phyloP scores from a whole-genome alignment of 30 jellyfish, hydroid and myxozoan genomes.

The Hydra vulgaris region DNA sequence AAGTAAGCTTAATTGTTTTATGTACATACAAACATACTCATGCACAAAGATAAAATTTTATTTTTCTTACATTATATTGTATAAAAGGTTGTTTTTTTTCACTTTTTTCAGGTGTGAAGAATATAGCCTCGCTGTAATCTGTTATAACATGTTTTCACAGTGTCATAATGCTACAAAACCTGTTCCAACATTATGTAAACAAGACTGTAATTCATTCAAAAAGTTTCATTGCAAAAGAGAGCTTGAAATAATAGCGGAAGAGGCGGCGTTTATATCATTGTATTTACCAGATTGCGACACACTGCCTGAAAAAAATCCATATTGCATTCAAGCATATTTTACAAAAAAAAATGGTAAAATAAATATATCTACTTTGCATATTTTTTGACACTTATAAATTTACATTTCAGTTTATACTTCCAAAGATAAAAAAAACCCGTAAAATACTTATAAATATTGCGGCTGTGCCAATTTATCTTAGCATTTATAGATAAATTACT shows the following conservation, averaged over 20 bases:
- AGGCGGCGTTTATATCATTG: not conserved
- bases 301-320: conserved; percentile 4
- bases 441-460: too few species aligned
- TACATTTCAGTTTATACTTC: too few species aligned
- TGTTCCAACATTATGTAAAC: conserved; percentile 71
- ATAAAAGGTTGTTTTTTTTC: too few species aligned
- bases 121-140: conserved; percentile 67
- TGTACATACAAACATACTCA: too few species aligned
- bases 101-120: conserved; percentile 58
- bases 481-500: too few species aligned
- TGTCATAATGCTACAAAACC: conserved; percentile 39
- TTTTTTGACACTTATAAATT: too few species aligned
- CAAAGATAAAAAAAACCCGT: too few species aligned
- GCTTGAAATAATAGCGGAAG: conserved; percentile 46
- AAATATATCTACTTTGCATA: too few species aligned
- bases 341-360: not conserved
- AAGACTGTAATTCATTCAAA: conserved; percentile 59
- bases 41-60: too few species aligned
- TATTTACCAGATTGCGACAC: conserved; percentile 9
- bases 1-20: too few species aligned
- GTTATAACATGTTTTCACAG: conserved; percentile 60
- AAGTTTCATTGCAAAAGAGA: conserved; percentile 59
- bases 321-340: conserved; percentile 2
- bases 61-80: too few species aligned
- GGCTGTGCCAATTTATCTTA: too few species aligned